Base-by-base conservation (phyloP, 1,140 invertebrate species). In the Teleopsis dalmanni region DNA sequence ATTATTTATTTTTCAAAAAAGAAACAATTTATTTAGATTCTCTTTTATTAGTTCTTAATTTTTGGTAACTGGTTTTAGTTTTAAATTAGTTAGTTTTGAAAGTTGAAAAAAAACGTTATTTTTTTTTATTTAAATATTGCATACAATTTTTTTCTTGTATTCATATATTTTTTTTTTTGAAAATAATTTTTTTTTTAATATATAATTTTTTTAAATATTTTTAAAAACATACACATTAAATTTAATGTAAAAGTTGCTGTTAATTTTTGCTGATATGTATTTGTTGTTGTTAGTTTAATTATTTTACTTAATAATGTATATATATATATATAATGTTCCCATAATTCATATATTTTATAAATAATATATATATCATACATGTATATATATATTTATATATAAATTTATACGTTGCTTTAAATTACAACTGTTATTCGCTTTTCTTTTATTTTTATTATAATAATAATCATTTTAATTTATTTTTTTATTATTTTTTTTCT, bases 231-330 rank as follows among this genome's bases (percentile, higher is more conserved):
- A 41, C 37, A 37, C 37, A 38, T 41, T 43, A 19, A 23, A 19
- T 40, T 26, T 43, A 19, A 45, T 50, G 42, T 50, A 51, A 51
- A 51, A 47, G 44, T 51, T 51, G 54, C 57, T 65, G 63, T 50
- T 37, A 37, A 44, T 40, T 40, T 46, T 54, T 58, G 52, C 59
- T 67, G 64, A 67, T 67, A 67, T 67, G 64, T 67, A 66, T 67
- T 55, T 60, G 63, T 66, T 66, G 50, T 59, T 54, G 48, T 55
- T 43, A 43, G 41, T 31, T 43, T 23, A 43, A 43, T 43, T 13
- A 43, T 58, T 53, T 41, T 6, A 40, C 29, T 53, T 47, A 26
- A 45, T 23, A 42, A 31, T 21, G 33, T 2, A 34, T 34, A 16
- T 16, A 37, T 21, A 3, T 21, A n/a, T n/a, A 25, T 10, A 1